Evolutionary conservation across 2,888 invertebrate genomes (phyloP).

Genomic region (Strigamia maritima): DNA sequence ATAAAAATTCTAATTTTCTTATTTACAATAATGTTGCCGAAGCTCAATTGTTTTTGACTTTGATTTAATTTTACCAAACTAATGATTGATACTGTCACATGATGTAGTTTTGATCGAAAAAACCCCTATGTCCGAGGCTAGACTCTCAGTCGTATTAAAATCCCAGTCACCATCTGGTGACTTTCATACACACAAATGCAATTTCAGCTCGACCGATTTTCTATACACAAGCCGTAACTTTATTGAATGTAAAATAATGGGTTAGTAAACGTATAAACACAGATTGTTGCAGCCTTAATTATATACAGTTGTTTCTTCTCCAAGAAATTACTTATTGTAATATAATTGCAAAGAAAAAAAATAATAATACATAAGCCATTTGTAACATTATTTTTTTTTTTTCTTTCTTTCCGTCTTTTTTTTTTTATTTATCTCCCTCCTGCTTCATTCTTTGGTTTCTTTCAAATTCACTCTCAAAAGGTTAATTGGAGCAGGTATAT

Average conservation of each 20-base stretch:
- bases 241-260: slow-evolving; percentile 21
- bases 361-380: neutral
- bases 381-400: neutral
- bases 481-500: slow-evolving; percentile 27
- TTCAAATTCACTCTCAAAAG: slow-evolving; percentile 12
- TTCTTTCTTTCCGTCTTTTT: slow-evolving; percentile 2
- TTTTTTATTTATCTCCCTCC: neutral
- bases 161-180: neutral
- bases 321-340: neutral
- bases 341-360: slow-evolving; percentile 15
- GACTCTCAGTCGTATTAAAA: neutral
- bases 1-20: too few relatives aligned
- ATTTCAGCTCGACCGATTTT: neutral
- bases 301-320: neutral
- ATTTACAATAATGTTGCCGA: too few relatives aligned
- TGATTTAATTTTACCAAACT: too few relatives aligned
- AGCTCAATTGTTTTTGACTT: too few relatives aligned
- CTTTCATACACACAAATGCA: neutral
- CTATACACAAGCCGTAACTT: neutral
- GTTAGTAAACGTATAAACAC: slow-evolving; percentile 6
- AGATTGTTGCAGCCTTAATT: neutral
- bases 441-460: neutral
- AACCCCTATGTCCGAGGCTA: too few relatives aligned
- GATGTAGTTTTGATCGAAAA: too few relatives aligned
- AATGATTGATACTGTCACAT: too few relatives aligned